Conservation (phyloP, 2,797 vertebrate species). For the Helicolenus hilgendorfi region DNA sequence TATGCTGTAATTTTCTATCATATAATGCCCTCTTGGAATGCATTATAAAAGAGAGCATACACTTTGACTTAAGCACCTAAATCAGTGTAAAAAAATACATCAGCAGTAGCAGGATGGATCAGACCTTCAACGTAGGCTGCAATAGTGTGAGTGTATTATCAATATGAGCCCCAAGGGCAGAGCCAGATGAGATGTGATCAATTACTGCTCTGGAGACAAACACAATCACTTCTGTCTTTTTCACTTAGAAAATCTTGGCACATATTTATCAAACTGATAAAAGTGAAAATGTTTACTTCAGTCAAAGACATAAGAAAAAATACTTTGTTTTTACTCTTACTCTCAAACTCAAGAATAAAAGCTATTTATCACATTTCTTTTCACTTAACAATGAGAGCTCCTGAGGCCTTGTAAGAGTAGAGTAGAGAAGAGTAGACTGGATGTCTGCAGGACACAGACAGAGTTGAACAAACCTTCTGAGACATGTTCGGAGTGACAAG, state of each 20-base stretch:
- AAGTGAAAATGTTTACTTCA: background rate
- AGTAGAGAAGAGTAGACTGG: background rate
- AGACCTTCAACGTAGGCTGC: slow-evolving; percentile 24
- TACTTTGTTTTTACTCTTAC: background rate
- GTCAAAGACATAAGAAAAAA: background rate
- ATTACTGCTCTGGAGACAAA: slow-evolving; percentile 31
- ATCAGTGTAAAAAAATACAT: background rate
- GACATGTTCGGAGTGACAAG: background rate
- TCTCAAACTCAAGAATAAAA: background rate
- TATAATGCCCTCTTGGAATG: background rate
- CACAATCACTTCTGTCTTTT: slow-evolving; percentile 20
- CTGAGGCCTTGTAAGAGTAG: background rate
- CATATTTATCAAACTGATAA: slow-evolving; percentile 8
- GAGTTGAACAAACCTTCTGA: background rate
- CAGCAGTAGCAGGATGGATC: slow-evolving; percentile 12
- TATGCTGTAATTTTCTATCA: background rate
- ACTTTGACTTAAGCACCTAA: background rate
- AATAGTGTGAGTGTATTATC: slow-evolving; percentile 40
- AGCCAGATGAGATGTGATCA: slow-evolving; percentile 29
- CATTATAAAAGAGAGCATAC: slow-evolving; percentile 15
- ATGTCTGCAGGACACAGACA: background rate
- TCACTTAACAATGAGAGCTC: background rate
- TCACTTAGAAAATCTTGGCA: background rate
- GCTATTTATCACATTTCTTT: background rate
- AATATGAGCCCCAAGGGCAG: slow-evolving; percentile 35